These are phyloP conservation scores for Phortica magna DNA, from an alignment of 2,888 invertebrate species.

Conservation along the genomic window DNA sequence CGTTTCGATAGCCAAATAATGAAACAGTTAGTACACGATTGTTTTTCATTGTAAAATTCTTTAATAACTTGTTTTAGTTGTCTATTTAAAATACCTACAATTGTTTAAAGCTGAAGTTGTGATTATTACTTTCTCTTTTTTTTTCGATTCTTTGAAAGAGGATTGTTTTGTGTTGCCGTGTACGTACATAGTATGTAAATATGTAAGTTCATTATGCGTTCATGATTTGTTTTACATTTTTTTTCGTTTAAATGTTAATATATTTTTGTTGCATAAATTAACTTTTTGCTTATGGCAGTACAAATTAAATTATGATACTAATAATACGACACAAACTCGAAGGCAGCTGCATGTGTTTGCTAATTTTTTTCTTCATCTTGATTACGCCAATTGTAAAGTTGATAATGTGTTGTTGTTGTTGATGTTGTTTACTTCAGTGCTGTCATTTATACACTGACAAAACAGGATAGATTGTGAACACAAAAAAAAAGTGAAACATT, in stretches of 20 bases:
- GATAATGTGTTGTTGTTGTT: too few species aligned
- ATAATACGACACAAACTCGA: neutral
- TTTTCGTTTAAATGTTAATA: neutral
- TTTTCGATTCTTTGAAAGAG: conserved; percentile 48
- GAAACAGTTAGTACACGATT: too few species aligned
- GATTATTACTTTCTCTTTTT: conserved; percentile 37
- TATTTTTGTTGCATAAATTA: neutral
- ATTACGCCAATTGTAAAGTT: conserved; percentile 41
- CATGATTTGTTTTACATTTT: neutral
- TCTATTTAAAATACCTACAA: neutral
- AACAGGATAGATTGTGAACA: too few species aligned
- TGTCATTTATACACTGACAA: too few species aligned
- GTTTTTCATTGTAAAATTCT: conserved; percentile 36
- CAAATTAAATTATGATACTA: conserved; percentile 14
- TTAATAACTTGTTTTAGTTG: conserved; percentile 30
- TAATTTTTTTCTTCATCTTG: conserved; percentile 33
- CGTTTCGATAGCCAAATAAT: too few species aligned
- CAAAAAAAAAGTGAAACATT: too few species aligned
- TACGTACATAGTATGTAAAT: conserved; percentile 5
- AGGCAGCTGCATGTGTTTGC: conserved; percentile 31
- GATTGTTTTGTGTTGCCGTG: conserved; percentile 41
- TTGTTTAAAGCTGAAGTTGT: conserved; percentile 67
- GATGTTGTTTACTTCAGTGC: too few species aligned
- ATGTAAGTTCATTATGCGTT: neutral
- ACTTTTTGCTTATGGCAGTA: conserved; percentile 23